Evolutionary conservation across 2,888 invertebrate genomes (phyloP), one percentile per base, ranked within the genome.

Genomic region (Papilio protenor): DNA sequence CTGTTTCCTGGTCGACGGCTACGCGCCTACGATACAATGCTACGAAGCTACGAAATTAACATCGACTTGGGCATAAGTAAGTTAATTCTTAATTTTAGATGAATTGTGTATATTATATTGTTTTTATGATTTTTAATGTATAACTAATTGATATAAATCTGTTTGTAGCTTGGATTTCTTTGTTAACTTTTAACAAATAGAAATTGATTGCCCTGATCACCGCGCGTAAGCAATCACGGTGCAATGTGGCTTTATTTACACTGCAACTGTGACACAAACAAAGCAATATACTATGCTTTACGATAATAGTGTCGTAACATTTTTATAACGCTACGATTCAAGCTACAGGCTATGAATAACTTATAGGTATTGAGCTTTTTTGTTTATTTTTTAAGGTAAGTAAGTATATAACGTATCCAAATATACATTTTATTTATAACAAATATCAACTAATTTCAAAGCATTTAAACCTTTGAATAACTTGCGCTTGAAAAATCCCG

Each of bases 171-270:
- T 10, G 10, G 27, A 27, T 21, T 59, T 2, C 18, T 76, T 59
- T 71, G 70, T 71, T 70, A 57, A 57, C 70, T 76, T 76, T 71
- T 59, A 59, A 59, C 33, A 59, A 76, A 70, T 49, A 47, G 27
- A 33, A 33, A 59, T 59, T 59, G 23, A 71, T 59, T 57, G 59
- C 47, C 14, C 16, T n/a, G 70, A 57, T 57, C 57, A 59, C 45
- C 70, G 57, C 45, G 18, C 69, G 70, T 57, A 55, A 55, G 52
- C 55, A 69, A 69, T 70, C 69, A 70, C 57, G 45, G 8, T 57
- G 23, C 40, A 57, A 69, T 45, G 33, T 66, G 69, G 14, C 70
- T 71, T 76, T 71, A 27, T 76, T 71, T 59, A 23, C 75, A 70
- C 5, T 57, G 52, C 55, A 75, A 21, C 0, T 23, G 40, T 40